Conservation (phyloP, 1,140 invertebrate genomes). For the Contarinia nasturtii region DNA sequence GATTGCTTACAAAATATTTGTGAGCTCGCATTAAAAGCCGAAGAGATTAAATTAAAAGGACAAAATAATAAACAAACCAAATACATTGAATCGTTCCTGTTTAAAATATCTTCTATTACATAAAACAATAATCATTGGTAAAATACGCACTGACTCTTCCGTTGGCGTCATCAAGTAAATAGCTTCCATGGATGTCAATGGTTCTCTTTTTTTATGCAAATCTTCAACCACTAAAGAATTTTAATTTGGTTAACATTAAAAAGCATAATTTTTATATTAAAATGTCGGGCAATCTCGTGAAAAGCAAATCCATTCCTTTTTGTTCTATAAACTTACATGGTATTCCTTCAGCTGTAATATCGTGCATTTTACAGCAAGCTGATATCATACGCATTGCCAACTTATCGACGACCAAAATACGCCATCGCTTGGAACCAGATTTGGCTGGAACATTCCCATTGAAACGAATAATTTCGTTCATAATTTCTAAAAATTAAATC, state of each 20-base stretch:
- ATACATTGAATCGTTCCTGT: too few species aligned
- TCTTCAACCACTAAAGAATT: conserved; percentile 81
- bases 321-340: conserved; percentile 48
- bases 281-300: background rate
- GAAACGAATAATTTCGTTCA: conserved; percentile 94
- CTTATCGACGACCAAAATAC: conserved; percentile 95
- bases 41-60: too few species aligned
- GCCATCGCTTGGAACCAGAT: conserved; percentile 66
- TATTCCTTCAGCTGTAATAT: conserved; percentile 96
- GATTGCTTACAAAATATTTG: too few species aligned
- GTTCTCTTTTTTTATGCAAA: conserved; percentile 93
- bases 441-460: conserved; percentile 31
- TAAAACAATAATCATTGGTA: too few species aligned
- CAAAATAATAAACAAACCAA: too few species aligned
- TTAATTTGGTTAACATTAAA: background rate
- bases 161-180: conserved; percentile 95
- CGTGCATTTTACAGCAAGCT: conserved; percentile 99
- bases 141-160: conserved; percentile 72
- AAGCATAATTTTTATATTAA: background rate
- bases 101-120: too few species aligned
- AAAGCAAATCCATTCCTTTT: too few species aligned
- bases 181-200: conserved; percentile 87
- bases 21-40: too few species aligned
- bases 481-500: conserved; percentile 61
- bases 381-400: conserved; percentile 98